Conservation (phyloP, 92 coral and sea anemone species). For the Scolanthus callimorphus region DNA sequence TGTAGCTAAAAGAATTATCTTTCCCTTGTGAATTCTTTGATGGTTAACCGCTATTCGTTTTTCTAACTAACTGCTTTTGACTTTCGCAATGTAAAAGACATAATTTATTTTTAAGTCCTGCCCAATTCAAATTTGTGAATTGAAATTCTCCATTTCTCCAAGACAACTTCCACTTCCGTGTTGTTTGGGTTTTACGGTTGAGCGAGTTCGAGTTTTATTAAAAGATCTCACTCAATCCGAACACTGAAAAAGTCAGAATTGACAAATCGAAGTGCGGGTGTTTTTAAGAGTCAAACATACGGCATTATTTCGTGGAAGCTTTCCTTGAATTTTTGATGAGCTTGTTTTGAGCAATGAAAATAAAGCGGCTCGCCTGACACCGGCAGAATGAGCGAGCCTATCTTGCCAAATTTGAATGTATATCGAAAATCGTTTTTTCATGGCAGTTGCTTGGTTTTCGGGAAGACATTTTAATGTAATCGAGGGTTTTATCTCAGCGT, state of each 20-base stretch:
- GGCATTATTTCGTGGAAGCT: slow-evolving; percentile 22
- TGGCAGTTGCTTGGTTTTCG: slow-evolving; percentile 10
- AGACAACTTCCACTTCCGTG: too few relatives aligned
- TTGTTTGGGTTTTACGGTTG: too few relatives aligned
- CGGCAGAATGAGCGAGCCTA: too few relatives aligned
- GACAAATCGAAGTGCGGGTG: neutral
- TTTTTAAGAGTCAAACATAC: slow-evolving; percentile 18
- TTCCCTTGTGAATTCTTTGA: neutral
- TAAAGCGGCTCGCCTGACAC: neutral
- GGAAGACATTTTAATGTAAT: slow-evolving; percentile 6
- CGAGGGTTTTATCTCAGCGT: slow-evolving; percentile 6
- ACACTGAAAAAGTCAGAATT: too few relatives aligned
- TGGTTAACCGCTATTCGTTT: slow-evolving; percentile 26
- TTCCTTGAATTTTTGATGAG: slow-evolving; percentile 39
- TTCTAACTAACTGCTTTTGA: slow-evolving; percentile 31
- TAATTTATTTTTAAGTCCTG: slow-evolving; percentile 8
- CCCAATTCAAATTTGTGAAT: too few relatives aligned
- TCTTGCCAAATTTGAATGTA: too few relatives aligned
- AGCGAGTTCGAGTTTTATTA: too few relatives aligned
- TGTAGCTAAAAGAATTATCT: slow-evolving; percentile 26
- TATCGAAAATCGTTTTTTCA: too few relatives aligned
- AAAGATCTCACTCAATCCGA: too few relatives aligned
- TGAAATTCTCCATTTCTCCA: too few relatives aligned
- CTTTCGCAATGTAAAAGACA: slow-evolving; percentile 4
- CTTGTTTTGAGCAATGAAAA: slow-evolving; percentile 21